phyloP scores from a whole-genome alignment of 2,888 invertebrate species.

The Autographa pulchrina region DNA sequence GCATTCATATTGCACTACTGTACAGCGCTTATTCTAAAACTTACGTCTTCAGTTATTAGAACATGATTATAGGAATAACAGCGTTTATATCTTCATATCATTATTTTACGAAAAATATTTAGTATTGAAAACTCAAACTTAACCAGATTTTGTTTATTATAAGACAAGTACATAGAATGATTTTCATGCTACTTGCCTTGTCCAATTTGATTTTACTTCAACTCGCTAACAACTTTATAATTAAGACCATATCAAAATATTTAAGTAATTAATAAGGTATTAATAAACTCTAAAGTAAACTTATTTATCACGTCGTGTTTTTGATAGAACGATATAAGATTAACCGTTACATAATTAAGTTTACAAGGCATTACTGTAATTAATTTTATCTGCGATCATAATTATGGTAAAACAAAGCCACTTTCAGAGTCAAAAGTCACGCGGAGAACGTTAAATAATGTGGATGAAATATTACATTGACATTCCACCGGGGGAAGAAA shows the following conservation, averaged over 20 bases:
- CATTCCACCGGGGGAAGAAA: not conserved
- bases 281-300: slow-evolving; percentile 24
- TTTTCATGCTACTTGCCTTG: not conserved
- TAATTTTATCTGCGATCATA: slow-evolving; percentile 65
- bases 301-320: slow-evolving; percentile 30
- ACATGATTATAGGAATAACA: too few species aligned
- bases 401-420: slow-evolving; percentile 67
- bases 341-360: slow-evolving; percentile 45
- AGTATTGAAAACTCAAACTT: too few species aligned
- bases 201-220: not conserved
- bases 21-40: not conserved
- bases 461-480: slow-evolving; percentile 72
- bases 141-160: too few species aligned
- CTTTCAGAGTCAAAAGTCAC: slow-evolving; percentile 74
- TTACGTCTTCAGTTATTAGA: not conserved
- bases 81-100: too few species aligned
- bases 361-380: slow-evolving; percentile 53
- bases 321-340: slow-evolving; percentile 40
- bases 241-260: not conserved
- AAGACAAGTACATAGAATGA: too few species aligned
- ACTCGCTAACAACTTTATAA: not conserved
- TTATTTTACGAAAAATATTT: too few species aligned
- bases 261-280: slow-evolving; percentile 11
- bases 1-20: not conserved
- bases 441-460: slow-evolving; percentile 68